Conservation (phyloP, 2,888 invertebrate genomes). For the Pardosa pseudoannulata region DNA sequence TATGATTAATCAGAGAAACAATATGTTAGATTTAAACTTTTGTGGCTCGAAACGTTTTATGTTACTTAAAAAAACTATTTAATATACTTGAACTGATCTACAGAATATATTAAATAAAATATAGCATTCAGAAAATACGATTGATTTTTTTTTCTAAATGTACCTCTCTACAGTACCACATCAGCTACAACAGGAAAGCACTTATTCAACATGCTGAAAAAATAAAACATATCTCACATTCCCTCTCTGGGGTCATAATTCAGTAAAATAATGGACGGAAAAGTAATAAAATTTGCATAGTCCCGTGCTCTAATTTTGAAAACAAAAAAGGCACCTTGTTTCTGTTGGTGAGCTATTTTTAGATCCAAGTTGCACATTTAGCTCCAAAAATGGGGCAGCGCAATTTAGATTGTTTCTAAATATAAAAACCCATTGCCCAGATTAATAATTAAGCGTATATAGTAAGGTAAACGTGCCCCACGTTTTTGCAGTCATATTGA, state of each 20-base stretch:
- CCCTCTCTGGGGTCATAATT: constrained; percentile 24
- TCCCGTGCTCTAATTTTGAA: constrained; percentile 22
- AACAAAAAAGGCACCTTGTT: constrained; percentile 2
- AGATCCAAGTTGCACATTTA: constrained; percentile 14
- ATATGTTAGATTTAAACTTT: no score
- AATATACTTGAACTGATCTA: no score
- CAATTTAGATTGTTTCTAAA: constrained; percentile 31
- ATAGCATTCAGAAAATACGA: no score
- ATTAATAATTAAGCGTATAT: constrained; percentile 2
- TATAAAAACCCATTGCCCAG: background rate
- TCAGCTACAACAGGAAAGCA: no score
- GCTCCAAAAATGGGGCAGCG: constrained; percentile 35
- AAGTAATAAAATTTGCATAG: constrained; percentile 51
- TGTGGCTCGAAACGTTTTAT: no score
- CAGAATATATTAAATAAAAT: no score
- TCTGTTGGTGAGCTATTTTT: constrained; percentile 40
- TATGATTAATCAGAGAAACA: no score
- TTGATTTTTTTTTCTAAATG: no score
- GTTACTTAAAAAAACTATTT: no score
- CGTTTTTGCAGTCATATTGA: background rate
- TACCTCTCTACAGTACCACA: no score
- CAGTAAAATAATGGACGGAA: constrained; percentile 4
- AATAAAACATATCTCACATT: background rate
- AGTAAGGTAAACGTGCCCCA: background rate
- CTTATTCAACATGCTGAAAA: no score